Evolutionary conservation across 2,888 invertebrate genomes (phyloP).

Genomic region (Microdon myrmicae): DNA sequence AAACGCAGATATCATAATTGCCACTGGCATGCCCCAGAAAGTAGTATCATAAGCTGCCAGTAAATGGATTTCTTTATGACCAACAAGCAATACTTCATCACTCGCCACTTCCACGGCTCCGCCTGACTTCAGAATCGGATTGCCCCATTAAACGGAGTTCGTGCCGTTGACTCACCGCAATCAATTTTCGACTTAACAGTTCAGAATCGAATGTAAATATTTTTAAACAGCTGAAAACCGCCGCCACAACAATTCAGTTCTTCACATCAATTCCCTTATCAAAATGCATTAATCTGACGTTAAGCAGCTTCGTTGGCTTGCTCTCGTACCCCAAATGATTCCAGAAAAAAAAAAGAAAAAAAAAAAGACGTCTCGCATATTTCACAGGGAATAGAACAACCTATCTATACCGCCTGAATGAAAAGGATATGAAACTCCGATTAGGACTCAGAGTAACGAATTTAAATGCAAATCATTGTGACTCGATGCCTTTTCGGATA

Average conservation of each 20-base stretch:
- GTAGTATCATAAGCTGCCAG: constrained; percentile 16
- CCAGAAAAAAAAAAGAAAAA: constrained; percentile 2
- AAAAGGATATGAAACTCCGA: constrained; percentile 25
- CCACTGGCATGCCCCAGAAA: constrained; percentile 25
- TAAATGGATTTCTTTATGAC: constrained; percentile 20
- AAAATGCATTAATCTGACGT: constrained; percentile 35
- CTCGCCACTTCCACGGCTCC: constrained; percentile 1
- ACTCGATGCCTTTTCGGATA: constrained; percentile 1
- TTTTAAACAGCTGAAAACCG: too few relatives aligned
- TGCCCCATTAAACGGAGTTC: constrained; percentile 1
- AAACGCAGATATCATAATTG: constrained; percentile 41
- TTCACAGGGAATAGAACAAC: constrained; percentile 4
- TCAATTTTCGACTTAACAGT: constrained; percentile 26
- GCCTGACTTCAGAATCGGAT: too few relatives aligned
- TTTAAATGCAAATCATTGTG: constrained; percentile 41
- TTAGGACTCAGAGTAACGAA: constrained; percentile 22
- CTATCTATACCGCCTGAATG: constrained; percentile 12
- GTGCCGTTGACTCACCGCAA: constrained; percentile 8
- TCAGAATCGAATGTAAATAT: constrained; percentile 26
- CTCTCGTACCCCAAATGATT: background rate
- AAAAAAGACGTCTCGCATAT: background rate
- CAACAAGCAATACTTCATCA: constrained; percentile 36
- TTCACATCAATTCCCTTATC: constrained; percentile 23
- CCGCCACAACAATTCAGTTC: background rate
- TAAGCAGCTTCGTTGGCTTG: constrained; percentile 33